Percentiles rank a stretch among this genome's conserved stretches.
Evolutionary conservation across 2,113 vertebrate genomes (phyloP).

Genomic region (Oceanodroma tethys): DNA sequence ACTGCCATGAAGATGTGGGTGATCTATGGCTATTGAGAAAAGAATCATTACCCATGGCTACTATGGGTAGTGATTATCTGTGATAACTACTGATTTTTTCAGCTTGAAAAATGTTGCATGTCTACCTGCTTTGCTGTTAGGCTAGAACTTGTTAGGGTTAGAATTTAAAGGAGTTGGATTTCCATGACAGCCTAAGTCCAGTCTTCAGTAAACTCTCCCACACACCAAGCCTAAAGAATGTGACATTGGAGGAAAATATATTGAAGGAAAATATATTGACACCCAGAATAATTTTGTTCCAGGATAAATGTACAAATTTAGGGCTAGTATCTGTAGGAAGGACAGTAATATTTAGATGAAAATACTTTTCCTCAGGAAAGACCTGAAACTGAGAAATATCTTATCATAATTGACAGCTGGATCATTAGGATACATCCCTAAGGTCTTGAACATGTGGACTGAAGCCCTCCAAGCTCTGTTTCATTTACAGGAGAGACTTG

Average conservation of each 20-base stretch:
- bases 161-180: background rate
- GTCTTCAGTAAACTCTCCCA: background rate
- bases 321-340: background rate
- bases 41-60: background rate
- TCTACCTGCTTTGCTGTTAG: background rate
- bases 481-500: background rate
- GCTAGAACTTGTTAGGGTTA: background rate
- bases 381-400: background rate
- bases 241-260: background rate
- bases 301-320: background rate
- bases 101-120: background rate
- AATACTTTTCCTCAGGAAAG: background rate
- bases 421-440: background rate
- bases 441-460: background rate
- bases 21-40: background rate
- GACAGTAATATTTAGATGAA: background rate
- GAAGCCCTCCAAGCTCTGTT: background rate
- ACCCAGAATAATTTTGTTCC: background rate
- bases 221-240: background rate
- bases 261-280: background rate
- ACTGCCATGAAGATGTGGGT: background rate
- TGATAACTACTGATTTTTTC: background rate
- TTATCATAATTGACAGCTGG: background rate
- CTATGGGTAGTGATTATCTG: background rate
- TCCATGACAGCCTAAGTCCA: background rate